phyloP scores from a whole-genome alignment of 2,888 invertebrate genomes.

The Tethea ocularis region DNA sequence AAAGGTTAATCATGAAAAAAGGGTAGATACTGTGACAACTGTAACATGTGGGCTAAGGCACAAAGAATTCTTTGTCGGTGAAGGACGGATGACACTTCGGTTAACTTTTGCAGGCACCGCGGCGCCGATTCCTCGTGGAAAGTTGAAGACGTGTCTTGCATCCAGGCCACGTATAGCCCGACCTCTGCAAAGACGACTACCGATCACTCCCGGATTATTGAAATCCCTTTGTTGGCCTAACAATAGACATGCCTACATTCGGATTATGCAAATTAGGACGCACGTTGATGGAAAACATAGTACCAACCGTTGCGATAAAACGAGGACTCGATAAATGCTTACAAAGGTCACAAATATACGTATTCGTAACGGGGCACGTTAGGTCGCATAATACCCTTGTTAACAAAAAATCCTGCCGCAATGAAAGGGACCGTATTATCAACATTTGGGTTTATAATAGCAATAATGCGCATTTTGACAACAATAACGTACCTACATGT shows the following conservation, averaged over 20 bases:
- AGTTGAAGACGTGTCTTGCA: slow-evolving; percentile 55
- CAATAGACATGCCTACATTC: slow-evolving; percentile 38
- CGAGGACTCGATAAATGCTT: slow-evolving; percentile 38
- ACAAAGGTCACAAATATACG: slow-evolving; percentile 46
- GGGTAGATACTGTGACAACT: slow-evolving; percentile 17
- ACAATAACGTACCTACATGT: slow-evolving; percentile 14
- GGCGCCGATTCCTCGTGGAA: slow-evolving; percentile 32
- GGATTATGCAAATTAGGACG: slow-evolving; percentile 43
- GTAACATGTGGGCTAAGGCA: slow-evolving; percentile 23
- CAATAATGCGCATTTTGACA: slow-evolving; percentile 39
- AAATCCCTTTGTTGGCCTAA: slow-evolving; percentile 44
- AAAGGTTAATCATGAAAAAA: background rate
- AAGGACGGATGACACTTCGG: slow-evolving; percentile 33
- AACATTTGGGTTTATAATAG: slow-evolving; percentile 44
- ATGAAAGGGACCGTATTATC: slow-evolving; percentile 41
- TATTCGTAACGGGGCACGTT: slow-evolving; percentile 40
- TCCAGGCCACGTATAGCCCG: slow-evolving; percentile 24
- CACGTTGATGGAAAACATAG: slow-evolving; percentile 29
- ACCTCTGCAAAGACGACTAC: slow-evolving; percentile 22
- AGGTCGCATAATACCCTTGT: slow-evolving; percentile 49
- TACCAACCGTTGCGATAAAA: slow-evolving; percentile 28
- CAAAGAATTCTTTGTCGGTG: slow-evolving; percentile 27
- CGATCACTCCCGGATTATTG: slow-evolving; percentile 38
- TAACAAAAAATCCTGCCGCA: slow-evolving; percentile 48
- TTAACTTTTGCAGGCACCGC: slow-evolving; percentile 38